Conservation (phyloP, 2,888 invertebrate species). For the Labia minor region DNA sequence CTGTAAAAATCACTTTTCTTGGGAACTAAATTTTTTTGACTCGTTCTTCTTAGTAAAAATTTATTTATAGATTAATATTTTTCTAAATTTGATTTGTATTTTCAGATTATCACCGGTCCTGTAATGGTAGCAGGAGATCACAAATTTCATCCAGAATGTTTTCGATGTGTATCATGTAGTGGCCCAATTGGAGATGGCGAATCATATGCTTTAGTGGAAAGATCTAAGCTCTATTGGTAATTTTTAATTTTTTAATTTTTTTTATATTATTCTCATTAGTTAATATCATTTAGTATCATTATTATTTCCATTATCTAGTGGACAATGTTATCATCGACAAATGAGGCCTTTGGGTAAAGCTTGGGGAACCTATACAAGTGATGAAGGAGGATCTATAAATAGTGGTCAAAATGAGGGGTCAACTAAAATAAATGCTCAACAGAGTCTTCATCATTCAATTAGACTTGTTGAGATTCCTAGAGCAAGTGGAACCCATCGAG, state of each 20-base stretch:
- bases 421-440: constrained; percentile 39
- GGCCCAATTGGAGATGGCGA: constrained; percentile 85
- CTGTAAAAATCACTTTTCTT: too few species aligned
- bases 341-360: constrained; percentile 51
- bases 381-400: neutral
- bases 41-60: too few species aligned
- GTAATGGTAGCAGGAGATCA: constrained; percentile 92
- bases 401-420: neutral
- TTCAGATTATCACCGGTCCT: constrained; percentile 62
- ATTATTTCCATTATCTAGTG: constrained; percentile 40
- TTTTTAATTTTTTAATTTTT: constrained; percentile 26
- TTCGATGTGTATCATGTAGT: constrained; percentile 71
- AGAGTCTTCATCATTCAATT: constrained; percentile 62
- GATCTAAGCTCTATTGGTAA: constrained; percentile 79
- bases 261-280: neutral
- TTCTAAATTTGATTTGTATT: too few species aligned
- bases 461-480: constrained; percentile 72
- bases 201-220: constrained; percentile 81
- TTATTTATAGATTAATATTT: too few species aligned
- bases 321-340: constrained; percentile 62
- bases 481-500: constrained; percentile 44
- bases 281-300: constrained; percentile 14
- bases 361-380: constrained; percentile 29
- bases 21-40: too few species aligned
- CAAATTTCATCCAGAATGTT: constrained; percentile 93